A percentile compares a stretch with the other conserved stretches of the same genome.
Evolutionary conservation across 1,140 invertebrate species (phyloP).

Genomic region (Hydropsyche tenuis): DNA sequence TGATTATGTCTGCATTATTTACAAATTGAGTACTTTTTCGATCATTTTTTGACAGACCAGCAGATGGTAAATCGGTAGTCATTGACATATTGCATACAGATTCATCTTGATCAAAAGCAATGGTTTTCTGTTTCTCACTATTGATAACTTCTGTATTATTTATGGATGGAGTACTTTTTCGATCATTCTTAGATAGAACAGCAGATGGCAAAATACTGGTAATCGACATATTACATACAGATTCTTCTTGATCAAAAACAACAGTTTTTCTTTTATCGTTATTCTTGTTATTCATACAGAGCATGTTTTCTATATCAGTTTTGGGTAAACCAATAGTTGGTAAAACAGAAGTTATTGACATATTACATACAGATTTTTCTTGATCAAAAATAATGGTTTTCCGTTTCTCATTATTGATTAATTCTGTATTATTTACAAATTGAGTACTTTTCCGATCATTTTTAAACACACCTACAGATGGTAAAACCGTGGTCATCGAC

Average conservation of each 20-base stretch:
- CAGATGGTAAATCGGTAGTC: neutral
- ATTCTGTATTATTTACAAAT: neutral
- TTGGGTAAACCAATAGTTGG: neutral
- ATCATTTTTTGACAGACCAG: neutral
- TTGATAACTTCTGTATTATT: neutral
- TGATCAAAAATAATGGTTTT: constrained; percentile 36
- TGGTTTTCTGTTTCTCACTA: neutral
- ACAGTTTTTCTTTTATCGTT: constrained; percentile 33
- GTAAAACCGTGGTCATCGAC: constrained; percentile 30
- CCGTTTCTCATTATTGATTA: constrained; percentile 11
- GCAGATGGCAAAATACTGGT: neutral
- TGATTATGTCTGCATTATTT: no score
- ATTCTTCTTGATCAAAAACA: constrained; percentile 25
- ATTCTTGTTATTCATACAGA: neutral
- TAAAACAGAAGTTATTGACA: constrained; percentile 16
- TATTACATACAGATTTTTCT: constrained; percentile 22
- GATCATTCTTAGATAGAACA: neutral
- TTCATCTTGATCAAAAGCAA: neutral
- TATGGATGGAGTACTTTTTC: neutral
- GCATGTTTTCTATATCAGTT: neutral
- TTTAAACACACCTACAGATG: neutral
- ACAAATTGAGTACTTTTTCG: constrained; percentile 21
- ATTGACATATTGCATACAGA: constrained; percentile 35
- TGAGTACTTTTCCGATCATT: no score
- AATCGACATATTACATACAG: constrained; percentile 29